Percentiles rank a stretch among this genome's conserved stretches.
Evolutionary conservation across 2,888 invertebrate genomes (phyloP).

Genomic region (Apodemia zela): DNA sequence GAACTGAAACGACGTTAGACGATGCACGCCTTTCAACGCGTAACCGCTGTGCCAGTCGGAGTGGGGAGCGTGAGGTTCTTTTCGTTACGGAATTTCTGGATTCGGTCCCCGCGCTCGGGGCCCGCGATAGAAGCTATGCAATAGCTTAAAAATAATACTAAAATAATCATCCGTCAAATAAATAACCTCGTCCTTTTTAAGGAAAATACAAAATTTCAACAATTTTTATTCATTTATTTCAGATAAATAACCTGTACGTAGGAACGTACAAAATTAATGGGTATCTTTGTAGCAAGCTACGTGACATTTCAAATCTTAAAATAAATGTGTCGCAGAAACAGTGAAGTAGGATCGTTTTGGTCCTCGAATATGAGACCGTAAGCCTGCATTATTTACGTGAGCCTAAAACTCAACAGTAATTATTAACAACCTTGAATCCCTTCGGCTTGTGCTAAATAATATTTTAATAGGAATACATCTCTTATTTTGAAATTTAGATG

Average conservation of each 20-base stretch:
- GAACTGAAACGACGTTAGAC: too few species aligned
- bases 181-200: too few species aligned
- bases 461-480: conserved; percentile 3
- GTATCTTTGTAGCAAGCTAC: not conserved
- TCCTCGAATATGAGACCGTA: conserved; percentile 2
- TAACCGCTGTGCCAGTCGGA: too few species aligned
- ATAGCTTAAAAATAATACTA: too few species aligned
- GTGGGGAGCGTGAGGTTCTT: too few species aligned
- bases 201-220: too few species aligned
- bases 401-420: conserved; percentile 32
- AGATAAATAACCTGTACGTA: not conserved
- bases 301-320: conserved; percentile 1
- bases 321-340: not conserved
- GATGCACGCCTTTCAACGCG: too few species aligned
- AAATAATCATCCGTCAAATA: too few species aligned
- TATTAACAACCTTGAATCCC: conserved; percentile 32
- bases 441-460: not conserved
- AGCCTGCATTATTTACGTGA: conserved; percentile 37
- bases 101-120: too few species aligned
- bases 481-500: not conserved
- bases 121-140: too few species aligned
- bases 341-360: not conserved
- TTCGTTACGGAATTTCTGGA: too few species aligned
- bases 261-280: not conserved
- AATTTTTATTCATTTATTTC: too few species aligned